Base-by-base conservation (phyloP, 2,797 vertebrate genomes). In the Nyctibius grandis region DNA sequence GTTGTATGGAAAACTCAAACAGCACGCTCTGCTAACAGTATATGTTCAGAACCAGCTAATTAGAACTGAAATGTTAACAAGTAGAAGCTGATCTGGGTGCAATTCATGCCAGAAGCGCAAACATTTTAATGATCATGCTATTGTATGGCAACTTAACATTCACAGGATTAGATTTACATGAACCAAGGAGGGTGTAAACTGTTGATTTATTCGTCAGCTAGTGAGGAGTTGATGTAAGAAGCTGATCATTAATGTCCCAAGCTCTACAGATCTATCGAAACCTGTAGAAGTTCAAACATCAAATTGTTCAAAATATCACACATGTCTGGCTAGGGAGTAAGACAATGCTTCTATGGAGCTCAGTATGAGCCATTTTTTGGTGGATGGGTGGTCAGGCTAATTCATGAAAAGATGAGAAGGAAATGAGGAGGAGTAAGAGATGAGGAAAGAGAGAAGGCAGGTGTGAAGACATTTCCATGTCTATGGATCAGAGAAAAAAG, bases 321-420 rank as follows among this genome's bases (percentile, higher is more conserved):
- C 1, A 5, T 31, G 23, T 9, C 22, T 48, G 12, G 12, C 4
- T 75, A 44, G 12, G 0, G 0, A 77, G 10, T 48, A 68, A 25
- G 19, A 26, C 0, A 1, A 2, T 22, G 12, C 2, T 74, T 72
- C 18, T 53, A 34, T 9, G 8, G 42, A 80, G 8, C 12, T 50
- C 7, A 77, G 4, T 26, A 51, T 60, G 10, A 84, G 3, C 1
- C 1, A 0, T 48, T 1, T 34, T 64, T 89, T 59, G 47, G 15
- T 2, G 2, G 4, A 7, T 19, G 8, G 3, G 4, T 77, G 3
- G 9, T 60, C 23, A n/a, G 9, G 5, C 16, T 68, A 48, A 38
- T 34, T 67, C 48, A 81, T 25, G 6, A 67, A 70, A 19, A 68
- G 6, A 8, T 54, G 7, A 67, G 22, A 26, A 15, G 28, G 23